Percentiles rank a stretch among this genome's conserved stretches.
Conservation (phyloP, 2,797 vertebrate genomes). For the Gymnocypris eckloni region DNA sequence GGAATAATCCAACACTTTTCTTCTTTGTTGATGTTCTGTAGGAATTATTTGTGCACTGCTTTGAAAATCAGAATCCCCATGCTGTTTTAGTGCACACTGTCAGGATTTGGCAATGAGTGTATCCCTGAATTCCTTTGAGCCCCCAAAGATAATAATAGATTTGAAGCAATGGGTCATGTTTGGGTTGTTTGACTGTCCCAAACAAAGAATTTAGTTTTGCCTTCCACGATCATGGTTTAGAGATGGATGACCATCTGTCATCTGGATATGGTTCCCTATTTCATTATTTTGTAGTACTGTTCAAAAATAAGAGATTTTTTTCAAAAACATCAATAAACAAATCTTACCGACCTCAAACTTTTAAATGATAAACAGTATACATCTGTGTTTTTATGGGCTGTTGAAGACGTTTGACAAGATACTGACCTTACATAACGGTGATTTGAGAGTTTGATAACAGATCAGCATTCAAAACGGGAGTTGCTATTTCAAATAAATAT, state of each 20-base stretch:
- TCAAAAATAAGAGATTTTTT: background rate
- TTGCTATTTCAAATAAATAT: conserved; percentile 46
- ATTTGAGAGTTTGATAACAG: background rate
- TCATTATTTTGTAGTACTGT: conserved; percentile 10
- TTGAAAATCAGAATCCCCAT: conserved; percentile 18
- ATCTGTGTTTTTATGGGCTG: background rate
- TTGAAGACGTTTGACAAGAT: background rate
- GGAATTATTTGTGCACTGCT: background rate
- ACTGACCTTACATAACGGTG: conserved; percentile 14
- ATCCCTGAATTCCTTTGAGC: conserved; percentile 28
- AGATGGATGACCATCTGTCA: conserved; percentile 38
- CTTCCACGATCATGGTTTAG: conserved; percentile 38
- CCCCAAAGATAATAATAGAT: conserved; percentile 13
- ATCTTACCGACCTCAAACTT: background rate
- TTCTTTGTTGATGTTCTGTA: background rate
- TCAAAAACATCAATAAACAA: background rate
- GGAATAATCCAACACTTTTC: background rate
- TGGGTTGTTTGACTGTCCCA: conserved; percentile 12
- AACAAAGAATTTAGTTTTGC: conserved; percentile 20
- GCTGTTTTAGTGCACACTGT: background rate
- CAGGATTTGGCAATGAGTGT: conserved; percentile 12
- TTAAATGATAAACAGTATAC: background rate
- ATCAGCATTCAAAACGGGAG: background rate
- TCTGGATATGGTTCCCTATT: conserved; percentile 13
- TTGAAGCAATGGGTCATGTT: conserved; percentile 32